Conservation (phyloP, 2,797 vertebrate genomes). For the Microcaecilia unicolor region DNA sequence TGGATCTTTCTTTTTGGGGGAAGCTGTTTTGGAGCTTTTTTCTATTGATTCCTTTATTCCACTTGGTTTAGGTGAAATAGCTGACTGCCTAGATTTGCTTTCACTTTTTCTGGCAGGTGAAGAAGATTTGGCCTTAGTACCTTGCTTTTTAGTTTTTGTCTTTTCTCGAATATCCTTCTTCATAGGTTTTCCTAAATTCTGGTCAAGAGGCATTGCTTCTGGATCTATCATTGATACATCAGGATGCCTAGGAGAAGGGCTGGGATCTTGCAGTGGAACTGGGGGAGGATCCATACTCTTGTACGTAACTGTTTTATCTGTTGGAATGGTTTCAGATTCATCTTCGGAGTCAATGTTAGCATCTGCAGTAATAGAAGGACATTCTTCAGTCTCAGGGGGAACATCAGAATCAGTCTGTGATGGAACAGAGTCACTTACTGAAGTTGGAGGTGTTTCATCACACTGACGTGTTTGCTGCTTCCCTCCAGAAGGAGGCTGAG, state of each 20-base stretch:
- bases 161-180: conserved; percentile 83
- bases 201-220: conserved; percentile 76
- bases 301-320: conserved; percentile 87
- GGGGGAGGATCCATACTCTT: conserved; percentile 85
- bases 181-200: conserved; percentile 72
- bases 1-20: conserved; percentile 81
- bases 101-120: conserved; percentile 81
- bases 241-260: conserved; percentile 79
- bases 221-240: conserved; percentile 95
- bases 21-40: conserved; percentile 66
- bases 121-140: conserved; percentile 76
- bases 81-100: conserved; percentile 56
- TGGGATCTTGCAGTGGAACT: conserved; percentile 69
- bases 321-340: conserved; percentile 92
- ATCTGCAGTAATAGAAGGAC: conserved; percentile 94
- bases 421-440: conserved; percentile 86
- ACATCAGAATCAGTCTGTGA: conserved; percentile 95
- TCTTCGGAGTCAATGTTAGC: conserved; percentile 97
- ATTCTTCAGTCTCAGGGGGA: conserved; percentile 91
- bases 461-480: conserved; percentile 78
- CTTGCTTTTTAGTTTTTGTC: conserved; percentile 79
- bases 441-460: conserved; percentile 93
- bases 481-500: conserved; percentile 74
- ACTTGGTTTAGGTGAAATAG: conserved; percentile 66
- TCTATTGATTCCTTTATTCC: conserved; percentile 68